Base-by-base conservation (phyloP, 2,113 vertebrate species). In the Halcyon malimbica region DNA sequence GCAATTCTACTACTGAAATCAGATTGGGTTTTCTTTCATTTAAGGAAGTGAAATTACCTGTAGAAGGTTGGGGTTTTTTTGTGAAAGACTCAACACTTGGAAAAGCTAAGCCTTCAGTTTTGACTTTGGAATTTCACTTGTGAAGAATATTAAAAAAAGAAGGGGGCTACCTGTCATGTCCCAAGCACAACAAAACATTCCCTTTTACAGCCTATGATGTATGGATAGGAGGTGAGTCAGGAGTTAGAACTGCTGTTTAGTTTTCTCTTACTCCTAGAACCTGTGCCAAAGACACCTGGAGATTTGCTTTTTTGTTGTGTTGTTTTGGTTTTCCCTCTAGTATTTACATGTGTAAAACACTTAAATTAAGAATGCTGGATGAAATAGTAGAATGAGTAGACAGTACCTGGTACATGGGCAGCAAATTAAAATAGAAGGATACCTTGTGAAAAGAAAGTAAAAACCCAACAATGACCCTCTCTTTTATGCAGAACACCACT, bases 121-220 rank as follows among this genome's bases (percentile, higher is more conserved):
- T 63, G 4, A 50, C 16, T 67, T 93, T 26, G 5, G 20, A 64
- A 83, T 5, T 62, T 62, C 14, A 62, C 4, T 39, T 81, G 14
- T 62, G 69, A 51, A 70, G 64, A 81, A 53, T 41, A 26, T 54
- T 53, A 33, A n/a, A 60, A 74, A 60, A 68, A 41, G 16, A 51
- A 14, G 9, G 6, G 4, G 1, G 2, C 3, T 67, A 62, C 46
- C 4, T 56, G 18, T 46, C 8, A 39, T 37, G 8, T 4, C 3
- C 0, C 8, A 69, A 23, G 7, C 12, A 51, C 7, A 6, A 54
- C 11, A 83, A n/a, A 37, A 3, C 13, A 79, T 68, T 59, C 16
- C 23, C 2, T 64, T 93, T 90, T 51, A 7, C 13, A 35, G 4
- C 4, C 5, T 82, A 2, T 59, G 65, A n/a, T 31, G 2, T 37